Evolutionary conservation across 2,888 invertebrate genomes (phyloP), one percentile per base, ranked within the genome.

Genomic region (Amaurobius ferox): DNA sequence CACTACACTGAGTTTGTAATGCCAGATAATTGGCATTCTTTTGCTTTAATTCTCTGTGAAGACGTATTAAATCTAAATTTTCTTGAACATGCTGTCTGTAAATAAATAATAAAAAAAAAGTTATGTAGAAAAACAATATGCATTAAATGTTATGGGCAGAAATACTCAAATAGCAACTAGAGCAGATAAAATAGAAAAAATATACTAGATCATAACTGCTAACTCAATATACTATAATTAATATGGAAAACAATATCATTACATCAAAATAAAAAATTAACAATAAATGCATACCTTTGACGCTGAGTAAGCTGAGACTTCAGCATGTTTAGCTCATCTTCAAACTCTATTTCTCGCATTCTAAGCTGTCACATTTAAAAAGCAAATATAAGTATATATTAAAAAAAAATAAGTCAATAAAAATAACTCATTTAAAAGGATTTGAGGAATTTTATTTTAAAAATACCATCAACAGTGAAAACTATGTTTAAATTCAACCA

Each of bases 31-130:
- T 90, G 11, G 91, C 90, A 29, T 90, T 90, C 87, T 91, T 92
- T 78, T 91, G 91, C 87, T 91, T 91, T 26, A 92, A 89, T 79
- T 92, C 91, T 67, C 92, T 86, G 89, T 92, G 91, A 71, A 92
- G 89, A 62, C 91, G 90, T 71, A 92, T 92, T 88, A 91, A 89
- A 88, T 92, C 91, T 78, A 92, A 91, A 81, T 92, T 92, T 87
- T 92, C 92, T 88, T 92, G 91, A 6, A 92, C 90, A 86, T 89
- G 90, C 40, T 85, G 79, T 32, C 88, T 88, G 26, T 61, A 83
- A 30, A 66, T 30, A 23, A 48, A 16, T n/a, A 35, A 30, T n/a
- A n/a, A n/a, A n/a, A n/a, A n/a, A n/a, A n/a, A 62, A 16, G 1
- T 11, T 13, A 23, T 61, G 11, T 19, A 44, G 3, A 19, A 55